A percentile compares a stretch with the other conserved stretches of the same genome.
These are phyloP conservation scores for Archips xylosteana DNA, from an alignment of 2,888 invertebrate genomes.

Conservation along the genomic window DNA sequence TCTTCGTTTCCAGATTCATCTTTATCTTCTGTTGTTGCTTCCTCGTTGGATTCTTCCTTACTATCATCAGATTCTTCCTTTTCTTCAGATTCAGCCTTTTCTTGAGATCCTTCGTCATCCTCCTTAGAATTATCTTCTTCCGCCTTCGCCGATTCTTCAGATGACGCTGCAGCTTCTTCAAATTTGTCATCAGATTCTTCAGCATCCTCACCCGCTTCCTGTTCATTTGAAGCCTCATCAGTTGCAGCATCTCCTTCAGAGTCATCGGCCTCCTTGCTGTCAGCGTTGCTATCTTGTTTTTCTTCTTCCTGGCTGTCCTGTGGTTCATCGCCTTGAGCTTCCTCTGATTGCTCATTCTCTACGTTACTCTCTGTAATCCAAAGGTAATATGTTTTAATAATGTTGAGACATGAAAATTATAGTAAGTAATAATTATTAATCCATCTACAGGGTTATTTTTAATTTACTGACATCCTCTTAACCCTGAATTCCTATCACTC, in stretches of 20 bases:
- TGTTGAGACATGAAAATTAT: too few relatives aligned
- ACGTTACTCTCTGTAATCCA: conserved; percentile 70
- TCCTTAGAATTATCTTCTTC: conserved; percentile 54
- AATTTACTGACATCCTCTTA: too few relatives aligned
- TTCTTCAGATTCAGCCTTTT: conserved; percentile 72
- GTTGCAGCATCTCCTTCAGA: conserved; percentile 28
- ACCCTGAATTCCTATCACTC: too few relatives aligned
- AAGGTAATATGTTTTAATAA: background rate
- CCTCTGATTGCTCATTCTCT: conserved; percentile 60
- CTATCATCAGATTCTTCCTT: conserved; percentile 55
- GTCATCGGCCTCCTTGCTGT: conserved; percentile 42
- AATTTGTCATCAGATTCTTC: conserved; percentile 50
- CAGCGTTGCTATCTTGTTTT: conserved; percentile 47
- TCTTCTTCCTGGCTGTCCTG: conserved; percentile 52
- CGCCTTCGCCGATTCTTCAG: conserved; percentile 52
- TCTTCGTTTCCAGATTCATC: conserved; percentile 65
- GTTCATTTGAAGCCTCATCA: conserved; percentile 46
- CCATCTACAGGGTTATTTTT: too few relatives aligned
- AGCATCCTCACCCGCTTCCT: conserved; percentile 50
- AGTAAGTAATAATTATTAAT: too few relatives aligned
- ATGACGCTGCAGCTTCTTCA: conserved; percentile 57
- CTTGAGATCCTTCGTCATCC: conserved; percentile 77
- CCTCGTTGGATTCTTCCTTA: conserved; percentile 60
- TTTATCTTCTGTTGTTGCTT: conserved; percentile 57
- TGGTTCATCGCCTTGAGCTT: conserved; percentile 62